These are phyloP conservation scores for Melanotaenia nigrans DNA, from an alignment of 2,797 vertebrate genomes.

Conservation along the genomic window DNA sequence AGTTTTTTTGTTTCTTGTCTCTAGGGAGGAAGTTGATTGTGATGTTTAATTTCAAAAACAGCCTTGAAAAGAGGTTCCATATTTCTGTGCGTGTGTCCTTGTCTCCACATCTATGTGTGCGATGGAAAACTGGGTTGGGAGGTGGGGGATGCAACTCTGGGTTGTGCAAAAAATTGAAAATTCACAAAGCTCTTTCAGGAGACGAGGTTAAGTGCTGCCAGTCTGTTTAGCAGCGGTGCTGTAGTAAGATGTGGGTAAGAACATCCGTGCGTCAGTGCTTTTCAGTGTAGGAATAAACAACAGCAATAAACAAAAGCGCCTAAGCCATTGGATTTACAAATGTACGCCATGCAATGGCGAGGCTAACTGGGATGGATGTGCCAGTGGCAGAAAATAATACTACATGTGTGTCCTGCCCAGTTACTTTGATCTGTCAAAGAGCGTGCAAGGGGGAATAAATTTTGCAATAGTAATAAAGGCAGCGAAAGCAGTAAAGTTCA, in stretches of 20 bases:
- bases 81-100: conserved; percentile 50
- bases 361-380: neutral
- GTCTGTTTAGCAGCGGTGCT: conserved; percentile 73
- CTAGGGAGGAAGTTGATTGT: conserved; percentile 57
- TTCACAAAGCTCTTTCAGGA: conserved; percentile 71
- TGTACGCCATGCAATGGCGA: conserved; percentile 24
- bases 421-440: conserved; percentile 50
- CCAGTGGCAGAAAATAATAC: neutral
- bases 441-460: neutral
- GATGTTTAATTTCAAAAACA: conserved; percentile 64
- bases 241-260: conserved; percentile 37
- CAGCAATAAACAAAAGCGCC: too few species aligned
- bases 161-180: conserved; percentile 65
- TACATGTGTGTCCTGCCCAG: conserved; percentile 30
- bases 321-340: neutral
- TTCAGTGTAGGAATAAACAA: conserved; percentile 16
- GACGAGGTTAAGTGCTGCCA: conserved; percentile 74
- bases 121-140: conserved; percentile 18
- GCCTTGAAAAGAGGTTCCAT: conserved; percentile 67
- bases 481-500: conserved; percentile 41
- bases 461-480: conserved; percentile 32
- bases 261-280: conserved; percentile 20
- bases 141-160: conserved; percentile 37
- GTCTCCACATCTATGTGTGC: conserved; percentile 34
- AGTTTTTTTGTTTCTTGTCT: conserved; percentile 51